These are phyloP conservation scores for Araneus ventricosus DNA, from an alignment of 1,140 invertebrate genomes.

Conservation along the genomic window DNA sequence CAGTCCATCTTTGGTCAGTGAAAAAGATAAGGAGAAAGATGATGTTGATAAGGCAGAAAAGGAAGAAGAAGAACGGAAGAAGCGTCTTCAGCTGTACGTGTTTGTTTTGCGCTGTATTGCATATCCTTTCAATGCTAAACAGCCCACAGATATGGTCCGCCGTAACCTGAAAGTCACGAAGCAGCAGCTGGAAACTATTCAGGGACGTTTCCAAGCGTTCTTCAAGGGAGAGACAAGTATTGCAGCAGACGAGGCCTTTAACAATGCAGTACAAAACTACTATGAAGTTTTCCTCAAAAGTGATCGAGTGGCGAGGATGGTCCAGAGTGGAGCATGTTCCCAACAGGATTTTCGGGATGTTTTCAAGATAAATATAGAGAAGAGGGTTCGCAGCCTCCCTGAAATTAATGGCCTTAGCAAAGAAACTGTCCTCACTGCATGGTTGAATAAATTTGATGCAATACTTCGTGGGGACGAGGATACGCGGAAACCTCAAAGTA, in stretches of 20 bases:
- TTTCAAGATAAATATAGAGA: conserved; percentile 98
- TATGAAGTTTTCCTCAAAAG: conserved; percentile 98
- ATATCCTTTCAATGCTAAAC: conserved; percentile 99
- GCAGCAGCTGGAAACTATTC: conserved; percentile 96
- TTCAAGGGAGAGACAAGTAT: conserved; percentile 94
- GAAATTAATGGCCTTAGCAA: conserved; percentile 99
- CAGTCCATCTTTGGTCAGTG: conserved; percentile 88
- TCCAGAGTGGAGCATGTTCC: conserved; percentile 97
- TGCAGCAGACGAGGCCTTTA: conserved; percentile 99
- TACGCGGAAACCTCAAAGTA: conserved; percentile 85
- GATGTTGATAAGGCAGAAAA: conserved; percentile 76
- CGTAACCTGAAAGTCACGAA: conserved; percentile 96
- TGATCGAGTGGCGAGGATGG: conserved; percentile 96
- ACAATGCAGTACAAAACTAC: conserved; percentile 98
- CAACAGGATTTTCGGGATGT: conserved; percentile 99
- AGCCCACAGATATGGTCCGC: conserved; percentile 97
- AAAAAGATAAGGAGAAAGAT: conserved; percentile 76
- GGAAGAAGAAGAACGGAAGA: conserved; percentile 88
- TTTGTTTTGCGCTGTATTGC: conserved; percentile 98
- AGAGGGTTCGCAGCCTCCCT: conserved; percentile 96
- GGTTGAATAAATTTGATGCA: conserved; percentile 99
- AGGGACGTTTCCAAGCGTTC: conserved; percentile 93
- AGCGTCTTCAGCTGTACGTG: conserved; percentile 97
- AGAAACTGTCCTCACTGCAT: conserved; percentile 98
- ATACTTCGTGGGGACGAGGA: conserved; percentile 95